Evolutionary conservation across 2,113 vertebrate genomes (phyloP).

Genomic region (Felis chaus): DNA sequence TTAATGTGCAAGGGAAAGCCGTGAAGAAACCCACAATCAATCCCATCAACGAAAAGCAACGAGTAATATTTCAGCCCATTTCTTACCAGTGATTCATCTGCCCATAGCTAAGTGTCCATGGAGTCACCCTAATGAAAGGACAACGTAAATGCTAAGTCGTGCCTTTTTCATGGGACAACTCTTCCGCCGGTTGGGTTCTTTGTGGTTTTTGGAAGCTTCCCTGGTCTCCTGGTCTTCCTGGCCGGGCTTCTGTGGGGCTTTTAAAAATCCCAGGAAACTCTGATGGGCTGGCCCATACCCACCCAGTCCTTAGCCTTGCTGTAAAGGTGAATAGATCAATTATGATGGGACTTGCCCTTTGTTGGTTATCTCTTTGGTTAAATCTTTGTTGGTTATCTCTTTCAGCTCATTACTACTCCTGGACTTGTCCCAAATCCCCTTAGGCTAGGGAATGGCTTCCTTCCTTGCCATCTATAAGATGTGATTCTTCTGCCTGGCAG

Average conservation of each 20-base stretch:
- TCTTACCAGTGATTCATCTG: neutral
- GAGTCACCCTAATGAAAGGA: neutral
- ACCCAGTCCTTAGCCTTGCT: constrained; percentile 64
- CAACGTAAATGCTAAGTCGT: neutral
- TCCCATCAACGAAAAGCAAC: neutral
- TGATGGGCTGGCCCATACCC: constrained; percentile 68
- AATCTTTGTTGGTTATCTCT: constrained; percentile 59
- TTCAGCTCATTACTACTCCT: constrained; percentile 73
- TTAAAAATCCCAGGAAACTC: constrained; percentile 66
- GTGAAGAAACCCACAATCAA: neutral
- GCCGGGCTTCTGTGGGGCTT: constrained; percentile 48
- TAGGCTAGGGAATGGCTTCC: constrained; percentile 50
- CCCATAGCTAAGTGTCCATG: neutral
- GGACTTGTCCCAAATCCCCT: constrained; percentile 60
- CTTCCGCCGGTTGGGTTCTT: neutral
- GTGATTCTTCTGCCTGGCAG: constrained; percentile 59
- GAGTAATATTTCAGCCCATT: neutral
- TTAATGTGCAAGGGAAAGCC: neutral
- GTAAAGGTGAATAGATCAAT: constrained; percentile 78
- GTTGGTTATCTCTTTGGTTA: constrained; percentile 61
- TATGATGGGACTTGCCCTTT: constrained; percentile 65
- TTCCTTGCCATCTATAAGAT: constrained; percentile 64
- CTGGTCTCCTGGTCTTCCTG: neutral
- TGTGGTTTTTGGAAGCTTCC: neutral
- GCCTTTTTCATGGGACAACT: neutral